phyloP scores from a whole-genome alignment of 2,113 vertebrate species.

The Salvator merianae region DNA sequence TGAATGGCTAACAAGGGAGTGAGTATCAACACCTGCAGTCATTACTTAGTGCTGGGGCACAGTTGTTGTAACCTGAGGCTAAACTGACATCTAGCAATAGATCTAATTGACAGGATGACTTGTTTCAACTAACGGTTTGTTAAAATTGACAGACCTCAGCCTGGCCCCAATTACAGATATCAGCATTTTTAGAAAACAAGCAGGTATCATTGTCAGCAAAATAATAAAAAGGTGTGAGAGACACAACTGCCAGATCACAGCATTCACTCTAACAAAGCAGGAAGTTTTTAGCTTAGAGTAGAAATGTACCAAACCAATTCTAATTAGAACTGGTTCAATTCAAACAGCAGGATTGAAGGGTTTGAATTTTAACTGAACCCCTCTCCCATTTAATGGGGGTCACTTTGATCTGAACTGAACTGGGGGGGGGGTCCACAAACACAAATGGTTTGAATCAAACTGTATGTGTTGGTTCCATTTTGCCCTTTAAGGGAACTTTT shows the following conservation, averaged over 20 bases:
- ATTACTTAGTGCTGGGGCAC: slow-evolving; percentile 23
- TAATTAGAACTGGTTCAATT: no score
- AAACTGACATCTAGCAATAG: slow-evolving; percentile 1
- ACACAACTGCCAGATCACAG: neutral
- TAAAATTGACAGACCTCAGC: slow-evolving; percentile 49
- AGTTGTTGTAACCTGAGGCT: slow-evolving; percentile 17
- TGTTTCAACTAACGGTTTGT: slow-evolving; percentile 46
- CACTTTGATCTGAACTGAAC: no score
- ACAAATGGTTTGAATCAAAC: no score
- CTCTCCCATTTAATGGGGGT: no score
- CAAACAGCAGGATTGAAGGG: no score
- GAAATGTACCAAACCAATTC: no score
- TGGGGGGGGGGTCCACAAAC: no score
- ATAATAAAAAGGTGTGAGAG: neutral
- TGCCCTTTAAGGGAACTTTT: no score
- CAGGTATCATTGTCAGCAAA: neutral
- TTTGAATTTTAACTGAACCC: no score
- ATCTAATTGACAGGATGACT: slow-evolving; percentile 54
- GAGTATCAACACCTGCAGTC: neutral
- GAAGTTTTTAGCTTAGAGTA: neutral
- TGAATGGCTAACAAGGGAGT: slow-evolving; percentile 48
- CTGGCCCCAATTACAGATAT: slow-evolving; percentile 53
- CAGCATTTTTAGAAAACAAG: slow-evolving; percentile 39
- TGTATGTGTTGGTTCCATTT: no score
- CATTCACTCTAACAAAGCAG: neutral